A percentile compares a stretch with the other conserved stretches of the same genome.
These are phyloP conservation scores for Phaonia tiefii DNA, from an alignment of 2,888 invertebrate species.

Conservation along the genomic window DNA sequence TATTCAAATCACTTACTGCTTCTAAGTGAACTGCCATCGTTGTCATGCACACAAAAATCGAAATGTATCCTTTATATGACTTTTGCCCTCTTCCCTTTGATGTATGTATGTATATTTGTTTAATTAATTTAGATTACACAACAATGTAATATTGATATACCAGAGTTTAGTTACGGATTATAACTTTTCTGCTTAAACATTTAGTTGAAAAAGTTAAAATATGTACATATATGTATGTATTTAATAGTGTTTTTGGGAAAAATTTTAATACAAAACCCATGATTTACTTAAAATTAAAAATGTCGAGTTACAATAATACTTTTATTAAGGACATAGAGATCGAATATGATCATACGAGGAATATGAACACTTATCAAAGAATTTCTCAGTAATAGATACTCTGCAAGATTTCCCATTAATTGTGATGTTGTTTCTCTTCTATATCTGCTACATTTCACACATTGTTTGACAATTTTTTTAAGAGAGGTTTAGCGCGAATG, in stretches of 20 bases:
- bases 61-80: conserved; percentile 57
- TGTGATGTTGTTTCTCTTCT: conserved; percentile 10
- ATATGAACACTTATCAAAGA: too few relatives aligned
- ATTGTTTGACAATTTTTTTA: not conserved
- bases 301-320: conserved; percentile 28
- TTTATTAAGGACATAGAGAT: too few relatives aligned
- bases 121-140: conserved; percentile 55
- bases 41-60: conserved; percentile 55
- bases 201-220: conserved; percentile 54
- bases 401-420: not conserved
- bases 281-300: too few relatives aligned
- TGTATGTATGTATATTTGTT: conserved; percentile 44
- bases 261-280: too few relatives aligned
- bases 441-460: not conserved
- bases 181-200: too few relatives aligned
- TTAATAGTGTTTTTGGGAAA: too few relatives aligned
- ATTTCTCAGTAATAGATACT: conserved; percentile 4
- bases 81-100: conserved; percentile 59
- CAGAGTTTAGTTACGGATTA: too few relatives aligned
- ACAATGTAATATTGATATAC: conserved; percentile 55
- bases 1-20: conserved; percentile 55
- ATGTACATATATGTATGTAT: too few relatives aligned
- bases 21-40: conserved; percentile 61
- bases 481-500: too few relatives aligned
- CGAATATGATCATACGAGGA: too few relatives aligned